Evolutionary conservation across 64 coral and sea anemone genomes (phyloP), one percentile per base, ranked within the genome.

Genomic region (Anthopleura sola): DNA sequence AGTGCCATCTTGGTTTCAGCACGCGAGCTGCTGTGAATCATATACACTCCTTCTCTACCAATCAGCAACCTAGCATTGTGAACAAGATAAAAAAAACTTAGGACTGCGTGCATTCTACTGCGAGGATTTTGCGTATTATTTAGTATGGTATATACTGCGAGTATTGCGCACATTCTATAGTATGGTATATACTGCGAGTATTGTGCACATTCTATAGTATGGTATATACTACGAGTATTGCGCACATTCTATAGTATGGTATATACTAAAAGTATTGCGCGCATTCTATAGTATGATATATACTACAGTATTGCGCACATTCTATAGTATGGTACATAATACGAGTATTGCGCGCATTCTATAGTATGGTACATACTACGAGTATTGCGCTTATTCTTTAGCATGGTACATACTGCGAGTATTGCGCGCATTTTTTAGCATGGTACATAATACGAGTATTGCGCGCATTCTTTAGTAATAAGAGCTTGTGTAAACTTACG

Each of bases 1-100:
- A 83, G 18, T 10, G 55, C 82, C 16, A 58, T 38, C 16, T 60
- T 36, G 82, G 55, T 83, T 24, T 83, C 82, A 10, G 49, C 82
- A 11, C 50, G 11, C 0, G 49, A 11, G 18, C 82, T 83, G 14
- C 55, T 83, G 55, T 83, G 82, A 10, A 83, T 53, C 48, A 83
- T 83, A 29, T 83, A 83, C 23, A 32, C 29, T 23, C 82, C 82
- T n/a, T 83, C 31, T 7, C 38, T 36, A 33, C 82, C 82, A 5
- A 7, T 2, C 6, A 83, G 51, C 34, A 83, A 36, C 82, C 82
- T 83, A 51, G 18, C 19, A 60, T 19, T 0, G 54, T 33, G 40
- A 19, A 23, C 38, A 46, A 81, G 1, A 21, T 5, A 81, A 20
- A 24, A 81, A 20, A 24, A 48, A 49, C 6, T 11, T 40, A 48